Evolutionary conservation across 2,888 invertebrate species (phyloP), one percentile per base, ranked within the genome.

Genomic region (Nematopogon swammerdamellus): DNA sequence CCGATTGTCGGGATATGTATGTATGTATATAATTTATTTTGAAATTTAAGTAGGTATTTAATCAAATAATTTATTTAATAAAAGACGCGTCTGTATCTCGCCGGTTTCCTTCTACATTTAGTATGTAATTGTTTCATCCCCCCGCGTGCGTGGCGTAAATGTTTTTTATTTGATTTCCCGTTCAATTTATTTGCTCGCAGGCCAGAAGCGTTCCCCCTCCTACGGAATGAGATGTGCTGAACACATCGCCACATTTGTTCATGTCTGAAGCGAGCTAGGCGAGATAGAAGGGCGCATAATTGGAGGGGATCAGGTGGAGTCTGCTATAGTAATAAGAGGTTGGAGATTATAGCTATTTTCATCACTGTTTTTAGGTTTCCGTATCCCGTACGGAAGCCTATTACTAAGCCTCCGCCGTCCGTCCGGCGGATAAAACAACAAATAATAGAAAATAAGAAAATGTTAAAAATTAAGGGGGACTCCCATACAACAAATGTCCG

Each of bases 91-190:
- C 19, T 20, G 19, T 14, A 10, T 19, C 19, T 20, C 6, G 45
- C 14, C 16, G 11, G 20, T 19, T 45, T 19, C 16, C 20, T 19
- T 19, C 16, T 6, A n/a, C 29, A 45, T 49, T 14, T 14, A 19
- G 36, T n/a, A n/a, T n/a, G n/a, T 42, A 44, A 14, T 45, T 45
- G 36, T 45, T 16, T 49, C 18, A 44, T 45, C 50, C 11, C 61
- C 58, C 56, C 56, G 54, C 51, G 56, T 58, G 63, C 60, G 62
- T 63, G 63, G 63, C 57, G 64, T 58, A 57, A 68, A 67, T 64
- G 65, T 67, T 73, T 74, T 74, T 74, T 72, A 75, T 75, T 74
- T 68, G 70, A 75, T 74, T 75, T 72, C 68, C 64, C 67, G 67
- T 72, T 68, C 73, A 75, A 76, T 76, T 73, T 72, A 63, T 62